Percentiles rank a stretch among this genome's conserved stretches.
Conservation (phyloP, 2,797 vertebrate species). For the Molossus alvarezi region DNA sequence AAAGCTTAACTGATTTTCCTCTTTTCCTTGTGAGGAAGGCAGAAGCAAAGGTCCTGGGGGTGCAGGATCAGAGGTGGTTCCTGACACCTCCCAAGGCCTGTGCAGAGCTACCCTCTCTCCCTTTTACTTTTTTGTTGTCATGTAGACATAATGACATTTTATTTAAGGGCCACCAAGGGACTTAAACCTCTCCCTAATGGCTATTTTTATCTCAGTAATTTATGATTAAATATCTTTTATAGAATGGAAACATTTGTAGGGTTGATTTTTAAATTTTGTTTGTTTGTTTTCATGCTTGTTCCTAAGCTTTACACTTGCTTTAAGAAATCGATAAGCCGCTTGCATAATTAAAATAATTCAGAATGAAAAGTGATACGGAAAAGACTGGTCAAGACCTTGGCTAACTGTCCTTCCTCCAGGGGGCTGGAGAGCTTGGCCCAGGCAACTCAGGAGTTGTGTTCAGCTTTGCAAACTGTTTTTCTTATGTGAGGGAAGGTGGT, state of each 20-base stretch:
- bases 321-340: constrained; percentile 29
- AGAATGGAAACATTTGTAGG: constrained; percentile 10
- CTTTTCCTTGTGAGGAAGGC: constrained; percentile 3
- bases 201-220: constrained; percentile 72
- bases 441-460: neutral
- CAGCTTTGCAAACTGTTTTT: constrained; percentile 61
- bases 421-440: neutral
- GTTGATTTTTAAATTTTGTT: constrained; percentile 22
- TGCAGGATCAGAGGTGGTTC: neutral
- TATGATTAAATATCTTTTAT: constrained; percentile 40
- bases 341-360: constrained; percentile 5
- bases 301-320: constrained; percentile 61
- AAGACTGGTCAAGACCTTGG: neutral
- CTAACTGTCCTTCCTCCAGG: neutral
- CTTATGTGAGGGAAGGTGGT: constrained; percentile 58
- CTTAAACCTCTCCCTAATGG: neutral
- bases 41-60: neutral
- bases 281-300: neutral
- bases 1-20: neutral
- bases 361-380: constrained; percentile 16
- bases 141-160: neutral
- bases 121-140: neutral
- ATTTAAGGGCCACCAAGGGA: constrained; percentile 26
- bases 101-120: constrained; percentile 7
- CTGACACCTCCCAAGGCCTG: neutral